Base-by-base conservation (phyloP, 2,888 invertebrate species). In the Cordilura impudica region DNA sequence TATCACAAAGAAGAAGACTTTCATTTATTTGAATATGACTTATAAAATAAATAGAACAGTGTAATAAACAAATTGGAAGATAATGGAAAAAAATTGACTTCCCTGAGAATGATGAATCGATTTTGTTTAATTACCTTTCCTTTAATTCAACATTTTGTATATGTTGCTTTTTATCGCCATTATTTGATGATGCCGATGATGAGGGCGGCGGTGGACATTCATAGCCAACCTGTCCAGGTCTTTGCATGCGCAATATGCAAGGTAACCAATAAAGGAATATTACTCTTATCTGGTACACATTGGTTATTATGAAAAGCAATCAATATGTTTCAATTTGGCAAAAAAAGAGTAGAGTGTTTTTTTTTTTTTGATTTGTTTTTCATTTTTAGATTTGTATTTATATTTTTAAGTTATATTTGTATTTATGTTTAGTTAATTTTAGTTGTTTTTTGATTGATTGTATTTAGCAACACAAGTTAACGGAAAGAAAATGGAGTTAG, bases 221-320 rank as follows among this genome's bases (percentile, higher is more conserved):
- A 83, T 89, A 90, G 82, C 91, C 91, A 83, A 89, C 90, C 88
- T 93, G 91, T 86, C 93, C 93, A 83, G 94, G 93, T 88, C 93
- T 92, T 87, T 94, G 94, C 98, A 99, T 99, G 88, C 98, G 94
- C 90, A 99, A 93, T 87, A 98, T 91, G 94, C 98, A 98, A 87
- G 99, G 99, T 91, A 99, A 93, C 98, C 98, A 99, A 91, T 96
- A 96, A 88, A 99, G 94, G 91, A 99, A 97, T 89, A 98, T 94
- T 87, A 95, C 93, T 90, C 94, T 95, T 88, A 97, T 94, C 97
- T 97, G 91, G 80, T 71, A 35, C 61, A 69, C 61, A 75, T 67
- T 80, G 76, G 45, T 84, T 82, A 39, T n/a, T 39, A 31, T 31
- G 12, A 39, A 12, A 39, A 39, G 35, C 35, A 39, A 39, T 39